phyloP scores from a whole-genome alignment of 2,797 vertebrate species.

The Artibeus jamaicensis region DNA sequence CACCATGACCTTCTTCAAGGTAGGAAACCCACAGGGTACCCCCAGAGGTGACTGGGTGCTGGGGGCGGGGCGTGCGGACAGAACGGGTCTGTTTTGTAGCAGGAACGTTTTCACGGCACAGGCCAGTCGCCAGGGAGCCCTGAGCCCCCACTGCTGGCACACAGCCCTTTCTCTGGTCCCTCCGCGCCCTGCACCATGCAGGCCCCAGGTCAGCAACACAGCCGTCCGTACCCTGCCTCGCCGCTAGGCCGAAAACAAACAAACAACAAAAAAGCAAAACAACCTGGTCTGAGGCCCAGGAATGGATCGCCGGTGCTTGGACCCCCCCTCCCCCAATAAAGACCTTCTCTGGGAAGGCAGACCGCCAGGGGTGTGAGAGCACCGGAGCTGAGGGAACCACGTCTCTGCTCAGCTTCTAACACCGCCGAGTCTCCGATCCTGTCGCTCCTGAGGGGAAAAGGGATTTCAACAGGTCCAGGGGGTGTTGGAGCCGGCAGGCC shows the following conservation, averaged over 20 bases:
- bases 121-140: too few relatives aligned
- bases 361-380: background rate
- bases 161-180: background rate
- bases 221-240: background rate
- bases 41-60: background rate
- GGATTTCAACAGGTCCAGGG: background rate
- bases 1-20: conserved; percentile 99
- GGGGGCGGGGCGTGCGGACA: background rate
- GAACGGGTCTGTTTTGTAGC: background rate
- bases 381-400: background rate
- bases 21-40: conserved; percentile 73
- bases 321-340: background rate
- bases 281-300: background rate
- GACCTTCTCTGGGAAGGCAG: background rate
- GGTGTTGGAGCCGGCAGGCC: background rate
- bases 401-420: background rate
- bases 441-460: background rate
- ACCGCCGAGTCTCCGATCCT: background rate
- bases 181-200: background rate
- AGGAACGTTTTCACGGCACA: too few relatives aligned
- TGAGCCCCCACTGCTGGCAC: background rate
- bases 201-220: background rate
- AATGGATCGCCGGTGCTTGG: background rate
- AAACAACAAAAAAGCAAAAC: background rate
- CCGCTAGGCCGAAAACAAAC: background rate